Evolutionary conservation across 2,797 vertebrate genomes (phyloP).

Genomic region (Oreochromis grahami): DNA sequence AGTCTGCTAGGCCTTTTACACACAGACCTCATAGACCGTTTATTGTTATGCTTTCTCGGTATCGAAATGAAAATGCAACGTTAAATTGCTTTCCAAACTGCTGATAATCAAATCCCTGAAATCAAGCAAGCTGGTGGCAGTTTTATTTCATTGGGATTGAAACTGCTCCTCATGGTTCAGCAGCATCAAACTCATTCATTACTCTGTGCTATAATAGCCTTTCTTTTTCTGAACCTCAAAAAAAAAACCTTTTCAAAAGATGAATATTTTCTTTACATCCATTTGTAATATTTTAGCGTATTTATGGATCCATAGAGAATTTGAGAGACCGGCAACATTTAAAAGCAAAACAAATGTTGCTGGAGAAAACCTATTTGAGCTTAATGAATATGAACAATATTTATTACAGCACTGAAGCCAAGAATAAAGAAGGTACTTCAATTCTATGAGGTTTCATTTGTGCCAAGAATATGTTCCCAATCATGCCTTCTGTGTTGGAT

Average conservation of each 20-base stretch:
- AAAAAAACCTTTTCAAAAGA: neutral
- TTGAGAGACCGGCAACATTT: constrained; percentile 6
- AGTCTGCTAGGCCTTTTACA: constrained; percentile 33
- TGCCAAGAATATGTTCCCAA: neutral
- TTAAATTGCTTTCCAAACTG: constrained; percentile 41
- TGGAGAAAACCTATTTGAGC: neutral
- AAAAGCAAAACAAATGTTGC: neutral
- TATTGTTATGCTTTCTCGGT: constrained; percentile 36
- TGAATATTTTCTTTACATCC: neutral
- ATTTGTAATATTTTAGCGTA: neutral
- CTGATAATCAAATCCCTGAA: constrained; percentile 27
- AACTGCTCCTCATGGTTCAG: neutral
- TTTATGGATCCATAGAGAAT: constrained; percentile 20
- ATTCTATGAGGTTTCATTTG: neutral
- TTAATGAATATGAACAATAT: constrained; percentile 16
- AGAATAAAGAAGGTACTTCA: neutral
- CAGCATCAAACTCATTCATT: neutral
- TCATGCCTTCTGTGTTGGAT: neutral
- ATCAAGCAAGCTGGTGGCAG: constrained; percentile 30
- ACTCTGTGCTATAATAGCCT: neutral
- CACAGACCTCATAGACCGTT: constrained; percentile 14
- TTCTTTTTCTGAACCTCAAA: neutral
- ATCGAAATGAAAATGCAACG: constrained; percentile 23
- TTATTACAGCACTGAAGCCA: neutral
- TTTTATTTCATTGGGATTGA: neutral